phyloP scores from a whole-genome alignment of 1,140 invertebrate genomes.

The Copidosoma floridanum region DNA sequence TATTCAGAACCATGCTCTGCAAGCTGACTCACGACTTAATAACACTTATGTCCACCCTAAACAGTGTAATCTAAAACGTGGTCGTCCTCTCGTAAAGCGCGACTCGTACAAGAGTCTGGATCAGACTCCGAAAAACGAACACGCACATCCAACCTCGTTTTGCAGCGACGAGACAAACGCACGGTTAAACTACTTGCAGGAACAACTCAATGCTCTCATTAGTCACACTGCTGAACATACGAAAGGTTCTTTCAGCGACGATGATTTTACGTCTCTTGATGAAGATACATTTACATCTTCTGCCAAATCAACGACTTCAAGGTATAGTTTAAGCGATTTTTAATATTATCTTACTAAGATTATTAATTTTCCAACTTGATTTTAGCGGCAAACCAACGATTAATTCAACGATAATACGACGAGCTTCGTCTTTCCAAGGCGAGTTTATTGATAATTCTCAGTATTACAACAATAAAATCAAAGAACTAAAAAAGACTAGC shows the following conservation, averaged over 20 bases:
- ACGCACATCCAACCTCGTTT: slow-evolving; percentile 11
- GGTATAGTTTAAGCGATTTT: too few species aligned
- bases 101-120: slow-evolving; percentile 10
- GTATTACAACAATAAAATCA: slow-evolving; percentile 47
- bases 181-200: slow-evolving; percentile 41
- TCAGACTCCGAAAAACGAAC: slow-evolving; percentile 1
- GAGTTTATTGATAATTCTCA: slow-evolving; percentile 38
- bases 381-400: not conserved
- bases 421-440: slow-evolving; percentile 50
- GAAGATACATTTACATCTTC: slow-evolving; percentile 29
- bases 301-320: slow-evolving; percentile 1
- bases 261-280: slow-evolving; percentile 29
- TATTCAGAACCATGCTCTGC: not conserved
- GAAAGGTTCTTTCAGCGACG: slow-evolving; percentile 32
- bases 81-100: slow-evolving; percentile 14
- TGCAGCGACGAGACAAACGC: slow-evolving; percentile 45
- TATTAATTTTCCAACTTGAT: too few species aligned
- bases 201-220: slow-evolving; percentile 44
- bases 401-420: slow-evolving; percentile 27
- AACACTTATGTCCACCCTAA: not conserved
- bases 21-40: not conserved
- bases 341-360: too few species aligned
- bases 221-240: slow-evolving; percentile 45
- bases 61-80: slow-evolving; percentile 19
- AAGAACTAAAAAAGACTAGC: slow-evolving; percentile 46